Evolutionary conservation across 2,888 invertebrate genomes (phyloP).

Genomic region (Nemurella pictetii): DNA sequence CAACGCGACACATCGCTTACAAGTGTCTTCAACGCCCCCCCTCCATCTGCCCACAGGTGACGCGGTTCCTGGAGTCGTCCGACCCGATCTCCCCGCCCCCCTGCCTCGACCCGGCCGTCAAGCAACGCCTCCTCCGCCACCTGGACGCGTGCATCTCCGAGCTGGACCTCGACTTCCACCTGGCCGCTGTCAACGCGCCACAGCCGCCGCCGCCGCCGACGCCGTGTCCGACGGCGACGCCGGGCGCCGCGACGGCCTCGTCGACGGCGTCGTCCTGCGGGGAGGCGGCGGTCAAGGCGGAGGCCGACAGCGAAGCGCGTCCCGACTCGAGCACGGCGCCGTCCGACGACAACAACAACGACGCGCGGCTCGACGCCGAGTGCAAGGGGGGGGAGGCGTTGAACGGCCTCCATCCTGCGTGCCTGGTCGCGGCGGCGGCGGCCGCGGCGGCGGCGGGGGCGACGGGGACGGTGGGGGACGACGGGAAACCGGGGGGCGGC

Average conservation of each 20-base stretch:
- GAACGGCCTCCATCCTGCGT: slow-evolving; percentile 44
- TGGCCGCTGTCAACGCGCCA: slow-evolving; percentile 49
- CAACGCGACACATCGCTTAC: no score
- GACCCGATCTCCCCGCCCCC: slow-evolving; percentile 57
- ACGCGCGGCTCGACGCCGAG: slow-evolving; percentile 51
- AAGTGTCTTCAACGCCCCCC: no score
- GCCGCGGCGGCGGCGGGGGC: slow-evolving; percentile 42
- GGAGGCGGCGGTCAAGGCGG: neutral
- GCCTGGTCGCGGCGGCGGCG: slow-evolving; percentile 37
- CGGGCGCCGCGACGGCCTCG: slow-evolving; percentile 49
- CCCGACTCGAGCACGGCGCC: slow-evolving; percentile 53
- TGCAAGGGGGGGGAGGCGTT: slow-evolving; percentile 47
- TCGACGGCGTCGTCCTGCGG: slow-evolving; percentile 44
- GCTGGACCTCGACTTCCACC: slow-evolving; percentile 61
- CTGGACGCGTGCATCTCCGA: slow-evolving; percentile 65
- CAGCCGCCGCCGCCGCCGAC: slow-evolving; percentile 36
- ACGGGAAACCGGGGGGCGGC: slow-evolving; percentile 41
- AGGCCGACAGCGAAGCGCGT: slow-evolving; percentile 49
- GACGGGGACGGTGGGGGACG: slow-evolving; percentile 49
- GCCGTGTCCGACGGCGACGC: slow-evolving; percentile 47
- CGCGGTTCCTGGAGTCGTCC: slow-evolving; percentile 62
- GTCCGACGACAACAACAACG: slow-evolving; percentile 55
- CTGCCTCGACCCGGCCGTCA: slow-evolving; percentile 56
- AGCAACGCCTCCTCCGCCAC: slow-evolving; percentile 62
- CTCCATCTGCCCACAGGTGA: slow-evolving; percentile 54